Conservation (phyloP, 2,888 invertebrate species). For the Archips crataeganus region DNA sequence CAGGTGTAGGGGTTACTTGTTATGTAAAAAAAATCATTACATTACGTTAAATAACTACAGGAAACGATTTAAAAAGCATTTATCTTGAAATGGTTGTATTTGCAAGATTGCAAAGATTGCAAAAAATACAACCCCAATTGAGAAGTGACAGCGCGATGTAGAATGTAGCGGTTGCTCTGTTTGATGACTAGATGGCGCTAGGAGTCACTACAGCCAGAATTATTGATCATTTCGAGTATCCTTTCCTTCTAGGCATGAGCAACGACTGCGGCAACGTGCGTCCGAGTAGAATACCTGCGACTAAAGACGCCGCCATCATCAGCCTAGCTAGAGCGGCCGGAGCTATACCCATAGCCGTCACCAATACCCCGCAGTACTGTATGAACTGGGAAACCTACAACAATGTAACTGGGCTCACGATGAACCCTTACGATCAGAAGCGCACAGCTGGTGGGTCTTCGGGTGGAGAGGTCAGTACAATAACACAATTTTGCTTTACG, state of each 20-base stretch:
- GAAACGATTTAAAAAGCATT: too few species aligned
- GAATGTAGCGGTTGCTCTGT: too few species aligned
- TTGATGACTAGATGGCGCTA: too few species aligned
- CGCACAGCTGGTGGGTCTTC: constrained; percentile 96
- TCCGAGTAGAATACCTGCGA: constrained; percentile 86
- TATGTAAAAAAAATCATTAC: too few species aligned
- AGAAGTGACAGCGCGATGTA: too few species aligned
- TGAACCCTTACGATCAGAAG: constrained; percentile 94
- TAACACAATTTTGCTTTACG: too few species aligned
- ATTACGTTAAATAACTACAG: too few species aligned
- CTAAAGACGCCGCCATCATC: constrained; percentile 91
- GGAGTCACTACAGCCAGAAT: too few species aligned
- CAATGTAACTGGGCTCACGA: constrained; percentile 93
- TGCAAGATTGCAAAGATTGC: too few species aligned
- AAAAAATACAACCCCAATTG: too few species aligned
- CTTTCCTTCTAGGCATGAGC: constrained; percentile 86
- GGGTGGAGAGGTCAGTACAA: constrained; percentile 90
- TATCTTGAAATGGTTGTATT: too few species aligned
- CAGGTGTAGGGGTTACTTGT: too few species aligned
- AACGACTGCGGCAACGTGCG: constrained; percentile 90
- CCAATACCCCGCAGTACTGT: constrained; percentile 96
- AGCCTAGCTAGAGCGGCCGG: constrained; percentile 90
- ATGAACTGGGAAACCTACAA: constrained; percentile 97
- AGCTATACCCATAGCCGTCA: constrained; percentile 93
- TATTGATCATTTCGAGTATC: neutral